phyloP scores from a whole-genome alignment of 1,140 invertebrate species.

The Caligus rogercresseyi region DNA sequence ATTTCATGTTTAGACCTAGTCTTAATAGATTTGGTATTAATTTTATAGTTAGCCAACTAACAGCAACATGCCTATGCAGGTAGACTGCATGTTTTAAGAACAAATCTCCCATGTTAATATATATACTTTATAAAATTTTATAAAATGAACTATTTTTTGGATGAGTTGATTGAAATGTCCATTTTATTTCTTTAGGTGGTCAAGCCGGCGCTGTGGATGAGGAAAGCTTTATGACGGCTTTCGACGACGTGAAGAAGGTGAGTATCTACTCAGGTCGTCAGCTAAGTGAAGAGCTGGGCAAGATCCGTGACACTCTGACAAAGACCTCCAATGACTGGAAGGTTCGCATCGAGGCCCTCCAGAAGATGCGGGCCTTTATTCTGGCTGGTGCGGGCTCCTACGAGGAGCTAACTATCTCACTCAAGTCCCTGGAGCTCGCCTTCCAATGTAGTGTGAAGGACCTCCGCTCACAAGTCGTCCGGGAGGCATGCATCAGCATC shows the following conservation, averaged over 20 bases:
- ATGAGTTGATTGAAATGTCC: background rate
- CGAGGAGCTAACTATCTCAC: conserved; percentile 56
- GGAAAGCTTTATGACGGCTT: conserved; percentile 63
- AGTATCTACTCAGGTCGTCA: conserved; percentile 65
- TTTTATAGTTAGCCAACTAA: too few relatives aligned
- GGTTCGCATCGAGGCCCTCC: conserved; percentile 67
- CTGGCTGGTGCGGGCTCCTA: conserved; percentile 55
- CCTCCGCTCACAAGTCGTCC: conserved; percentile 58
- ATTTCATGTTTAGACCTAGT: too few relatives aligned
- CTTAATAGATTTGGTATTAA: too few relatives aligned
- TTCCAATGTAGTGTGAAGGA: conserved; percentile 72
- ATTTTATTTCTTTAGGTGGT: conserved; percentile 1
- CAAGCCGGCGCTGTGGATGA: conserved; percentile 65
- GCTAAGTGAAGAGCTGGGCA: conserved; percentile 59
- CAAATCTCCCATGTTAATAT: too few relatives aligned
- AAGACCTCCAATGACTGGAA: conserved; percentile 78
- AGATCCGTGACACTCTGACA: conserved; percentile 51
- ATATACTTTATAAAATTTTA: too few relatives aligned
- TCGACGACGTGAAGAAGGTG: conserved; percentile 60
- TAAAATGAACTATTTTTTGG: too few relatives aligned
- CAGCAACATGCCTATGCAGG: too few relatives aligned
- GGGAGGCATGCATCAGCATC: conserved; percentile 85
- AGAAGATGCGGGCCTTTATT: conserved; percentile 61
- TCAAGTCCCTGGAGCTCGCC: conserved; percentile 59
- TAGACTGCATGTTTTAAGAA: too few relatives aligned